phyloP scores from a whole-genome alignment of 53 echinoderm and acorn worm species.

The Hippasteria phrygiana region DNA sequence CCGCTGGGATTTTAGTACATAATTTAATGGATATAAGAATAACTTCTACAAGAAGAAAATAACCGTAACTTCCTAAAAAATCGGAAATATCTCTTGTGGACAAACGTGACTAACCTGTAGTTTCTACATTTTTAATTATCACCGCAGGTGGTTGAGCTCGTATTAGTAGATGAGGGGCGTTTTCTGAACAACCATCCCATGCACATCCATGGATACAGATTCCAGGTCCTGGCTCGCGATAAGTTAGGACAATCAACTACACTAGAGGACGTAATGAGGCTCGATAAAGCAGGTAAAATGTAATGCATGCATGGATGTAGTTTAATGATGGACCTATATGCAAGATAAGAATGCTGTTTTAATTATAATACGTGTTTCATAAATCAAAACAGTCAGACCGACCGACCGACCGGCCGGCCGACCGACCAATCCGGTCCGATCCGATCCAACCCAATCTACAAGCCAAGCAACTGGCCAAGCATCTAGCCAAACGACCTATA shows the following conservation, averaged over 20 bases:
- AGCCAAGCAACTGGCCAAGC: too few species aligned
- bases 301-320: neutral
- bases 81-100: neutral
- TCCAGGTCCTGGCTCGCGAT: slow-evolving; percentile 76
- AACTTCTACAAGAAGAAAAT: too few species aligned
- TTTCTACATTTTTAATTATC: neutral
- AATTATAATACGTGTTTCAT: too few species aligned
- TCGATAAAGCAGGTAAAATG: slow-evolving; percentile 62
- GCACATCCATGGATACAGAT: slow-evolving; percentile 88
- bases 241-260: slow-evolving; percentile 58
- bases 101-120: neutral
- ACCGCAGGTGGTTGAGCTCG: slow-evolving; percentile 81
- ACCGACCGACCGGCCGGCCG: too few species aligned
- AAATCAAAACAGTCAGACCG: too few species aligned
- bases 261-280: slow-evolving; percentile 73
- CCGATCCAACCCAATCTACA: too few species aligned
- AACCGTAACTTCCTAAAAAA: neutral
- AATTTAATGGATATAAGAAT: too few species aligned
- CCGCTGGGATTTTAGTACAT: too few species aligned
- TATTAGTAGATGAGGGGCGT: slow-evolving; percentile 80
- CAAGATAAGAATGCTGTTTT: too few species aligned
- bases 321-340: too few species aligned
- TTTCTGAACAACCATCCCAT: slow-evolving; percentile 76
- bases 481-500: too few species aligned
- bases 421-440: too few species aligned